phyloP scores from a whole-genome alignment of 2,113 vertebrate species.

The Solea solea region DNA sequence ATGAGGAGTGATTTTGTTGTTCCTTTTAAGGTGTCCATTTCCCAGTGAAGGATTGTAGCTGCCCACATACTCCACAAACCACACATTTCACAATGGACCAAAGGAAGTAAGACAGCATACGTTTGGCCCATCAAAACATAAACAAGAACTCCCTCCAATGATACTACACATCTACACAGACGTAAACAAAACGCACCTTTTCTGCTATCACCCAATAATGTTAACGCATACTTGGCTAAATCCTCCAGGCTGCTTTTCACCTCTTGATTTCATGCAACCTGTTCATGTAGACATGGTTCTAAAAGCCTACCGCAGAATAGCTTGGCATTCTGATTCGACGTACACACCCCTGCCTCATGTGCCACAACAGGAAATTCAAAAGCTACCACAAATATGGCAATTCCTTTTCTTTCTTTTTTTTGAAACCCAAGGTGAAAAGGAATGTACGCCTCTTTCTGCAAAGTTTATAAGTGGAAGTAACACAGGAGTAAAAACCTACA shows the following conservation, averaged over 20 bases:
- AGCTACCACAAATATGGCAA: conserved; percentile 32
- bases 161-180: conserved; percentile 27
- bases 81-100: conserved; percentile 12
- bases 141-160: conserved; percentile 22
- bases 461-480: conserved; percentile 19
- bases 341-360: conserved; percentile 20
- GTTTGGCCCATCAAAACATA: conserved; percentile 46
- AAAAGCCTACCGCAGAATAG: conserved; percentile 25
- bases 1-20: conserved; percentile 34
- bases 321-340: conserved; percentile 28
- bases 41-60: conserved; percentile 25
- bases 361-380: conserved; percentile 31
- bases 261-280: conserved; percentile 15
- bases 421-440: conserved; percentile 25
- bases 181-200: conserved; percentile 13
- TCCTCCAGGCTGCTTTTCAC: conserved; percentile 11
- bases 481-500: conserved; percentile 12
- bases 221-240: conserved; percentile 51
- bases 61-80: conserved; percentile 29
- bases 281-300: conserved; percentile 7
- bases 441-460: background rate
- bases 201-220: conserved; percentile 5
- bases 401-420: conserved; percentile 31
- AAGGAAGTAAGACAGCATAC: conserved; percentile 9
- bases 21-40: conserved; percentile 5